A percentile compares a stretch with the other conserved stretches of the same genome.
Evolutionary conservation across 2,113 vertebrate species (phyloP).

Genomic region (Odocoileus virginianus): DNA sequence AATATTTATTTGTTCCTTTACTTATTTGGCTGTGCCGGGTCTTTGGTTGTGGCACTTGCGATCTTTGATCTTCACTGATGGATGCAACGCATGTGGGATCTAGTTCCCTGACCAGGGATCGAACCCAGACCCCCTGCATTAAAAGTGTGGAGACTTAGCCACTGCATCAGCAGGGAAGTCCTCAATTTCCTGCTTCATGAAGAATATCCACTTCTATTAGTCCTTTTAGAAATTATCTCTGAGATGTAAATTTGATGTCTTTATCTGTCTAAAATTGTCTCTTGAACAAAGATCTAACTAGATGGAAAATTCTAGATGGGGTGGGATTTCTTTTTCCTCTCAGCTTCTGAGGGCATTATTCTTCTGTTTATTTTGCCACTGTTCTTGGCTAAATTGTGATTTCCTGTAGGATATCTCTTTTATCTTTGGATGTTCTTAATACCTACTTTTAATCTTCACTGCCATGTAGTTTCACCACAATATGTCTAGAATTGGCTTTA

Average conservation of each 20-base stretch:
- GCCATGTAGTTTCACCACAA: not conserved
- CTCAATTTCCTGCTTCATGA: not conserved
- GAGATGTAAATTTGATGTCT: not conserved
- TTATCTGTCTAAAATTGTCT: not conserved
- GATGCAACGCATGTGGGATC: not conserved
- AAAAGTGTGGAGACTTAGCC: not conserved
- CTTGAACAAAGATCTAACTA: not conserved
- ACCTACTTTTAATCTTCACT: not conserved
- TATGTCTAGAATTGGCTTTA: not conserved
- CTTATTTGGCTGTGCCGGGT: not conserved
- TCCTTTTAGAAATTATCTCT: constrained; percentile 9
- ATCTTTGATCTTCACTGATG: not conserved
- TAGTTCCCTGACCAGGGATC: not conserved
- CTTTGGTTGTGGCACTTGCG: not conserved
- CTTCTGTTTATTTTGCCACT: not conserved
- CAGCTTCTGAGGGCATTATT: not conserved
- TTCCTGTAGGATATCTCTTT: not conserved
- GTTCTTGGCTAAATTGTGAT: not conserved
- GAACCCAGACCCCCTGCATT: not conserved
- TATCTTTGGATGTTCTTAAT: not conserved
- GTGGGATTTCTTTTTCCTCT: not conserved
- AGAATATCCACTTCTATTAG: not conserved
- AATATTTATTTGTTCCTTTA: not conserved
- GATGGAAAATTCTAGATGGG: not conserved
- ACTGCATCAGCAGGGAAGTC: not conserved